These are phyloP conservation scores for Abrostola tripartita DNA, from an alignment of 2,888 invertebrate species.

Conservation along the genomic window DNA sequence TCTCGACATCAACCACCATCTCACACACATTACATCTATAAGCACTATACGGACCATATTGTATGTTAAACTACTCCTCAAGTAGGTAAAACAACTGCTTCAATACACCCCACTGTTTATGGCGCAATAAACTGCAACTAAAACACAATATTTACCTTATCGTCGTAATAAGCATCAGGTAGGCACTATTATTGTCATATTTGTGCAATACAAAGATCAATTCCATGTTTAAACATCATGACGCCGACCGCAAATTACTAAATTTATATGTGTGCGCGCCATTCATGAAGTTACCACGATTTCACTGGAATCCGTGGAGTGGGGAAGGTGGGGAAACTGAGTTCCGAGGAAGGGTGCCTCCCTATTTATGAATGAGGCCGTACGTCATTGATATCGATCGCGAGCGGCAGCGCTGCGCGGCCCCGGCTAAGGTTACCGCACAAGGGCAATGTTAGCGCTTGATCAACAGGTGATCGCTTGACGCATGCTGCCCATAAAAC, in stretches of 20 bases:
- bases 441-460: slow-evolving; percentile 77
- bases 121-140: slow-evolving; percentile 12
- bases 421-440: slow-evolving; percentile 77
- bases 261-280: slow-evolving; percentile 69
- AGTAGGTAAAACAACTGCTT: slow-evolving; percentile 19
- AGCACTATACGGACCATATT: slow-evolving; percentile 19
- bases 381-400: slow-evolving; percentile 86
- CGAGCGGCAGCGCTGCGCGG: slow-evolving; percentile 58
- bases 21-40: slow-evolving; percentile 45
- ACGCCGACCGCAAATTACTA: slow-evolving; percentile 55
- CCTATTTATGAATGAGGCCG: slow-evolving; percentile 86
- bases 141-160: slow-evolving; percentile 40
- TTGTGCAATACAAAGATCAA: slow-evolving; percentile 37
- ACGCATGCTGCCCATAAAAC: slow-evolving; percentile 70
- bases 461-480: slow-evolving; percentile 82
- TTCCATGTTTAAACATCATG: slow-evolving; percentile 42
- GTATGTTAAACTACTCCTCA: slow-evolving; percentile 31
- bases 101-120: slow-evolving; percentile 25
- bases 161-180: slow-evolving; percentile 34
- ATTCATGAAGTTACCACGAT: slow-evolving; percentile 79
- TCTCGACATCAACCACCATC: slow-evolving; percentile 44
- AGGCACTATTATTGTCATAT: slow-evolving; percentile 35
- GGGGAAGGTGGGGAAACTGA: slow-evolving; percentile 56
- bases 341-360: slow-evolving; percentile 67
- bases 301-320: slow-evolving; percentile 64